Evolutionary conservation across 30 jellyfish, hydroid and myxozoan species (phyloP).

Genomic region (Catostylus mosaicus): DNA sequence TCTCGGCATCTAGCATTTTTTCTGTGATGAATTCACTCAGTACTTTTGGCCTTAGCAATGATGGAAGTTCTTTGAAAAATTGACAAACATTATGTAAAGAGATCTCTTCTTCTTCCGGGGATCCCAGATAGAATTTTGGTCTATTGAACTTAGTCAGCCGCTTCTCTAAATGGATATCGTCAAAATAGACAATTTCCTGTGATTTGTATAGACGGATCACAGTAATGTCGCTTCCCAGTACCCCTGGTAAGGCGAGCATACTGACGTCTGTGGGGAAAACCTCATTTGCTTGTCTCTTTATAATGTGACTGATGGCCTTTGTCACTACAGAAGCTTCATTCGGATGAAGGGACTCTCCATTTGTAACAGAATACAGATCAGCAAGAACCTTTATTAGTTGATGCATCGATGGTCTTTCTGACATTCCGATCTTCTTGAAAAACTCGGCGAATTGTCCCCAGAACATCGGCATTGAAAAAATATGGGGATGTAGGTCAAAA

Average conservation of each 20-base stretch:
- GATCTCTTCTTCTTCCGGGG: neutral
- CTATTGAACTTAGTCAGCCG: slow-evolving; percentile 42
- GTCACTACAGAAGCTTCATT: slow-evolving; percentile 36
- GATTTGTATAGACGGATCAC: slow-evolving; percentile 12
- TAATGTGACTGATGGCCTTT: slow-evolving; percentile 12
- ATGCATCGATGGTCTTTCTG: slow-evolving; percentile 23
- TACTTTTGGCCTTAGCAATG: slow-evolving; percentile 30
- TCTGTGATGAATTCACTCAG: slow-evolving; percentile 62
- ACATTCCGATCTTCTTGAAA: slow-evolving; percentile 55
- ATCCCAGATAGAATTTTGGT: slow-evolving; percentile 20
- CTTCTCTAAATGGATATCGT: slow-evolving; percentile 45
- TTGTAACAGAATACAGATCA: slow-evolving; percentile 4
- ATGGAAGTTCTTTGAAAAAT: slow-evolving; percentile 39
- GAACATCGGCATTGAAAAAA: slow-evolving; percentile 31
- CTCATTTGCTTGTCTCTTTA: slow-evolving; percentile 3
- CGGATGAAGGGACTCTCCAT: slow-evolving; percentile 18
- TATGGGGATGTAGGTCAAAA: slow-evolving; percentile 51
- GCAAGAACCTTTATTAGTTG: slow-evolving; percentile 34
- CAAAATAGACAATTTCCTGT: slow-evolving; percentile 53
- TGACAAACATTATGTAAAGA: neutral
- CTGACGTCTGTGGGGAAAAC: neutral
- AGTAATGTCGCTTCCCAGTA: neutral
- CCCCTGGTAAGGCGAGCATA: slow-evolving; percentile 64
- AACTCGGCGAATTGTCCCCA: slow-evolving; percentile 45
- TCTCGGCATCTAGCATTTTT: slow-evolving; percentile 14